Conservation (phyloP, 2,797 vertebrate genomes). For the Otus scops region DNA sequence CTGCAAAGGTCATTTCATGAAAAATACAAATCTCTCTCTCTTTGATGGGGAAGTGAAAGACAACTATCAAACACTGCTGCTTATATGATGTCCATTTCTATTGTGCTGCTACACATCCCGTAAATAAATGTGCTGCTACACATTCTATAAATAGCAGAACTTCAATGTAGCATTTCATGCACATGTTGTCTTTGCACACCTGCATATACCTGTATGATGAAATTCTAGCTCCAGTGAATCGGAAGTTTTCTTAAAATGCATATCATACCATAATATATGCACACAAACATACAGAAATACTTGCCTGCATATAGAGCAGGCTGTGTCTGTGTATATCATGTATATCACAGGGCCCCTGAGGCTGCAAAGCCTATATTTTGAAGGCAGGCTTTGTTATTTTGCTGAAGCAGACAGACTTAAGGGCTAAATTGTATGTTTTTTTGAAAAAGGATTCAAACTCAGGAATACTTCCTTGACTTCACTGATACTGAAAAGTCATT, state of each 20-base stretch:
- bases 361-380: not conserved
- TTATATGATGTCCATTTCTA: not conserved
- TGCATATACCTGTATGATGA: not conserved
- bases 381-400: not conserved
- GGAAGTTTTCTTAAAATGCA: not conserved
- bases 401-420: not conserved
- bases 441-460: not conserved
- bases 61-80: not conserved
- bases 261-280: not conserved
- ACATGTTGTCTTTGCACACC: not conserved
- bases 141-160: not conserved
- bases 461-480: not conserved
- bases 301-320: not conserved
- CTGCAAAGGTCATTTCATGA: not conserved
- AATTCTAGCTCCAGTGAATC: not conserved
- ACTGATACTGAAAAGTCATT: not conserved
- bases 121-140: not conserved
- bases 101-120: not conserved
- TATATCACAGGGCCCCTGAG: not conserved
- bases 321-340: no score
- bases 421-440: not conserved
- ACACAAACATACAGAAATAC: not conserved
- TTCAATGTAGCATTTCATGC: not conserved
- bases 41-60: not conserved
- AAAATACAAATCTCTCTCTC: not conserved